phyloP scores from a whole-genome alignment of 2,113 vertebrate genomes.

The Speoplatyrhinus poulsoni region DNA sequence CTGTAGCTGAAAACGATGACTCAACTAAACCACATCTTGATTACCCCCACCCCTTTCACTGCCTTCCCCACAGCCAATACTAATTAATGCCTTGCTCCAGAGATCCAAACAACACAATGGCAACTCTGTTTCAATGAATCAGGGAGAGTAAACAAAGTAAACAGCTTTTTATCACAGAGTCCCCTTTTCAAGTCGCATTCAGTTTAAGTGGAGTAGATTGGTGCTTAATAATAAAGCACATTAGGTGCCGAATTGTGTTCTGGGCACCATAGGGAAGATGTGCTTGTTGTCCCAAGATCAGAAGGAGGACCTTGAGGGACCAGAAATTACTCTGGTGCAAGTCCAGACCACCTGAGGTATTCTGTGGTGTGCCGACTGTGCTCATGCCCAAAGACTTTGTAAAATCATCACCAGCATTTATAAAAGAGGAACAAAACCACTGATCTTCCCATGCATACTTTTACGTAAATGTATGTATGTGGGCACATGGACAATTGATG shows the following conservation, averaged over 20 bases:
- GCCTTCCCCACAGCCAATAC: background rate
- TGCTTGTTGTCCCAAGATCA: too few species aligned
- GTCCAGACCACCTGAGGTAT: background rate
- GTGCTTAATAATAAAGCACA: background rate
- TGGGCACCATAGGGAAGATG: too few species aligned
- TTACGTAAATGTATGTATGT: background rate
- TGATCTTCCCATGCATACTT: background rate
- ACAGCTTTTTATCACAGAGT: constrained; percentile 1
- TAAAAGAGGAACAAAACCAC: background rate
- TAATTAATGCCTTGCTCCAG: background rate
- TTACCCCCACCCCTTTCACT: constrained; percentile 9
- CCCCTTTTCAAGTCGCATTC: background rate
- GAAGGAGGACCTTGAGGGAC: background rate
- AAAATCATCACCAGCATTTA: background rate
- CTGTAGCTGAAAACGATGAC: background rate
- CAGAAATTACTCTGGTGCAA: background rate
- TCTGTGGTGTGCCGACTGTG: background rate
- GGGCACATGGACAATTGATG: background rate
- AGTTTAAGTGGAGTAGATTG: background rate
- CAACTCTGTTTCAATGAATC: background rate
- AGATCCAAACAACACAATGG: background rate
- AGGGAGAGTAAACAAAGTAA: background rate
- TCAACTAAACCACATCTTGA: background rate
- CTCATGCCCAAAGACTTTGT: background rate
- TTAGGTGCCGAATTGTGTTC: background rate